Evolutionary conservation across 1,140 invertebrate species (phyloP), one percentile per base, ranked within the genome.

Genomic region (Yoshiicerus persimilis): DNA sequence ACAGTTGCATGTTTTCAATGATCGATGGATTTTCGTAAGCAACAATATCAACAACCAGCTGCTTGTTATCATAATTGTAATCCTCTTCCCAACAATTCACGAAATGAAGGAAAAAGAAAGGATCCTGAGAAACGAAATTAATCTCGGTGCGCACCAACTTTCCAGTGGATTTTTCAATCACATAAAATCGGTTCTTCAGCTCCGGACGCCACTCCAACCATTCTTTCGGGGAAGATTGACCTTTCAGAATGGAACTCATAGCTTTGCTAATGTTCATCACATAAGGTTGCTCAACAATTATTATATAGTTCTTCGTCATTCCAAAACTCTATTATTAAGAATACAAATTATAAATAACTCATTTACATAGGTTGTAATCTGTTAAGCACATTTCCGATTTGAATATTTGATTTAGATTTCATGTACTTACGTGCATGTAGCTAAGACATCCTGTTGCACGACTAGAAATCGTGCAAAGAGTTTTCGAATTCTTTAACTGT

Each of bases 51-150:
- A 90, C 23, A 16, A 90, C 89, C 0, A 89, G 30, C 66, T 93
- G 92, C 70, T 91, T 93, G 84, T 94, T 91, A 16, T 93, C 92
- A 91, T 95, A 94, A 90, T 93, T 95, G 11, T 93, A 91, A 90
- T 95, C 86, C 10, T 90, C 87, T 84, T 90, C 89, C 39, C 84
- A 90, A 23, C 87, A 88, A 38, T 90, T 90, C 34, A 88, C 88
- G 13, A 88, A 64, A 47, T 90, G 88, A 13, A 90, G 86, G 25
- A 87, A 90, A 66, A 90, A 90, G 66, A 90, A 90, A 0, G 89
- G 83, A 36, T 90, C 87, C 4, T 41, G 5, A 30, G 86, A 87
- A 2, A 90, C 23, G 38, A 88, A 90, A n/a, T 92, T 89, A 88
- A 93, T 93, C 25, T 90, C 89, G 3, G 86, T 87, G 0, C 66